phyloP scores from a whole-genome alignment of 2,797 vertebrate genomes.

The Eremophila alpestris region DNA sequence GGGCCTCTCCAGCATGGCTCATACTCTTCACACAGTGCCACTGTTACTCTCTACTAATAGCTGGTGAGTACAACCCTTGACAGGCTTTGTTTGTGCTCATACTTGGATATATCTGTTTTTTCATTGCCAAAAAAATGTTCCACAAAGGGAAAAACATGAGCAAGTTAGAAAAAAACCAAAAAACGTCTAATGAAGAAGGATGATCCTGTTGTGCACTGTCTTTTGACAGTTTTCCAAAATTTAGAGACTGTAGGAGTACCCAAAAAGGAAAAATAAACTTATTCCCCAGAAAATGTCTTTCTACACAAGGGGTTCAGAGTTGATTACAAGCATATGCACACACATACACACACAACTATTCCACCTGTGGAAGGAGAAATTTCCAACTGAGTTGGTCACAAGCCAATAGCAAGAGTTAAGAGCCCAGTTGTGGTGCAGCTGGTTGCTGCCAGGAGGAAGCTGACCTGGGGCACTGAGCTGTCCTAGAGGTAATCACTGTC shows the following conservation, averaged over 20 bases:
- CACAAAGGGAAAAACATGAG: slow-evolving; percentile 7
- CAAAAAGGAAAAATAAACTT: slow-evolving; percentile 1
- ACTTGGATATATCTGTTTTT: background rate
- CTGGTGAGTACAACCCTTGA: background rate
- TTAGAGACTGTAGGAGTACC: slow-evolving; percentile 1
- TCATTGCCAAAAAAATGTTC: background rate
- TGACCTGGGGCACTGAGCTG: background rate
- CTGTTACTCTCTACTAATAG: background rate
- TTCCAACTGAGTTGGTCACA: background rate
- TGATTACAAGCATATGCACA: background rate
- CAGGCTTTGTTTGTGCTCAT: background rate
- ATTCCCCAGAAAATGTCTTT: background rate
- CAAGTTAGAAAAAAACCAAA: background rate
- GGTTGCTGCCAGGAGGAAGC: background rate
- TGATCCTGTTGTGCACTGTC: background rate
- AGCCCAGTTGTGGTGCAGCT: background rate
- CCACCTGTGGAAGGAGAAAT: background rate
- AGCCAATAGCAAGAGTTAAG: background rate
- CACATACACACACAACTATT: background rate
- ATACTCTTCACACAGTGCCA: background rate
- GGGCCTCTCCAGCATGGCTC: background rate
- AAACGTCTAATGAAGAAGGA: slow-evolving; percentile 7
- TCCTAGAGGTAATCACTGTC: background rate
- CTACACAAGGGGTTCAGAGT: background rate
- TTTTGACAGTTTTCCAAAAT: slow-evolving; percentile 20